Percentiles rank a stretch among this genome's conserved stretches.
phyloP scores from a whole-genome alignment of 2,113 vertebrate genomes.

The Rhineura floridana region DNA sequence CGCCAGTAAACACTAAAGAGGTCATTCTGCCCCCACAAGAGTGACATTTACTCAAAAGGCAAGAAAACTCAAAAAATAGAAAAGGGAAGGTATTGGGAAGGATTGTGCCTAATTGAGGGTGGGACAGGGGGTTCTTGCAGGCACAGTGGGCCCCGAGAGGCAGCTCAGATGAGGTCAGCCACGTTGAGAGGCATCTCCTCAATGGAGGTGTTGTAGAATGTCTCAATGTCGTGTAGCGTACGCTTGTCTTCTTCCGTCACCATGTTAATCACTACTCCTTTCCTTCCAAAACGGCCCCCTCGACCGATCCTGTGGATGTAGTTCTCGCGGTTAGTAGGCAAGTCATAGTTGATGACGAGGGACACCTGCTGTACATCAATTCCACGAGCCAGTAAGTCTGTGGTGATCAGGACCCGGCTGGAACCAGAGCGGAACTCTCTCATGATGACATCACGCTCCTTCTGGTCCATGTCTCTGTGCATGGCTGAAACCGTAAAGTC shows the following conservation, averaged over 20 bases:
- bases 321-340: constrained; percentile 80
- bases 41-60: constrained; percentile 75
- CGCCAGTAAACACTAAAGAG: constrained; percentile 28
- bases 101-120: neutral
- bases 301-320: constrained; percentile 87
- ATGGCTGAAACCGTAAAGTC: constrained; percentile 92
- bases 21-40: constrained; percentile 70
- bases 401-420: constrained; percentile 90
- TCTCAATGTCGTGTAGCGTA: constrained; percentile 88
- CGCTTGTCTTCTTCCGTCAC: constrained; percentile 91
- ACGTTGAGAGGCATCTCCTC: constrained; percentile 93
- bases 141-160: constrained; percentile 7
- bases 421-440: constrained; percentile 91
- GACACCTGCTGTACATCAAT: constrained; percentile 80
- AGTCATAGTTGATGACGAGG: constrained; percentile 79
- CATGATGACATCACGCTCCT: constrained; percentile 93
- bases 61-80: constrained; percentile 47
- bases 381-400: constrained; percentile 85
- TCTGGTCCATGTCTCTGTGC: constrained; percentile 94
- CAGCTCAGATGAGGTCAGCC: constrained; percentile 85
- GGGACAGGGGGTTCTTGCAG: constrained; percentile 24
- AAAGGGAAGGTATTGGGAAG: neutral
- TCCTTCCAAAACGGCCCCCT: constrained; percentile 87
- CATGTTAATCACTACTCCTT: constrained; percentile 91
- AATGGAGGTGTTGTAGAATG: constrained; percentile 91